Evolutionary conservation across 2,888 invertebrate genomes (phyloP), one percentile per base, ranked within the genome.

Genomic region (Agriopis marginaria): DNA sequence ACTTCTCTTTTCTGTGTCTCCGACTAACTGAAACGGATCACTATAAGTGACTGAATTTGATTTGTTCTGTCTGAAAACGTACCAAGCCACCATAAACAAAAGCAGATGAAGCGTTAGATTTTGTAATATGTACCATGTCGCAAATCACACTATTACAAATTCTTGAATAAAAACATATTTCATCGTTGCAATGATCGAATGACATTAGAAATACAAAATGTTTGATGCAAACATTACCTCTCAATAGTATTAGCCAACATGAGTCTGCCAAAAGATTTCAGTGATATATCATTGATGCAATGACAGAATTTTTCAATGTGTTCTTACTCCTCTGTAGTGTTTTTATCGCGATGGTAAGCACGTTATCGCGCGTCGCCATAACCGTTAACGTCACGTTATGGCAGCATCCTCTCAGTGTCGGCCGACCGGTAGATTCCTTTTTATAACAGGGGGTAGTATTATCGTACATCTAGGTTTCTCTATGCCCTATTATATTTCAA

Each of bases 361-460:
- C 40, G 65, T 59, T 70, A 70, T 70, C 70, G 53, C 58, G 42
- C 11, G 39, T n/a, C 40, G 64, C 56, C 54, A 66, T 70, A 70
- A 66, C 45, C 62, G 63, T 70, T 66, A 70, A 66, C 51, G 66
- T 63, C 63, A 63, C 49, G 66, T 70, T 70, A 70, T 58, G 53
- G 62, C 23, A 54, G 44, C 61, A 62, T 62, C 70, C 66, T 66
- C 62, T 66, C 66, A 69, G 65, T 62, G 62, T 58, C 55, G 58
- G 62, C 56, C 65, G 58, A 63, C 53, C 42, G 14, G 59, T 58
- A 49, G 53, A 42, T 10, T 60, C 44, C 12, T 60, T 64, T 68
- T 68, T 70, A 63, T 58, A 53, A 66, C 51, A 39, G 14, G 12
- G 50, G 54, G 47, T 54, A 40, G 11, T 40, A 63, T 63, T 40